Conservation (phyloP, 2,888 invertebrate species). For the Hirtodrosophila alboralis region DNA sequence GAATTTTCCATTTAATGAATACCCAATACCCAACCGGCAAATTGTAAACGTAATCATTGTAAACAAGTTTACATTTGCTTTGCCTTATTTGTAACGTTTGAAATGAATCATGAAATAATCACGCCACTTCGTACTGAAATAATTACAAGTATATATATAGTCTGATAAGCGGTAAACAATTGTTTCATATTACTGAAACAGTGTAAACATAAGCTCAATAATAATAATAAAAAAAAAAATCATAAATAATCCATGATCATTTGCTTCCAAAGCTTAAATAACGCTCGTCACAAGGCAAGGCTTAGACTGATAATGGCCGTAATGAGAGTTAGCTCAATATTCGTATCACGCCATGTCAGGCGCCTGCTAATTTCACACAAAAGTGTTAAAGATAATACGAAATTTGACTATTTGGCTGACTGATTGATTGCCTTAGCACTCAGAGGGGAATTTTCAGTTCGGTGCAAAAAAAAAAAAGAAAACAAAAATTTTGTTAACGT, state of each 20-base stretch:
- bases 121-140: conserved; percentile 34
- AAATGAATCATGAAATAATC: conserved; percentile 46
- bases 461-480: conserved; percentile 13
- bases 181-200: conserved; percentile 11
- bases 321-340: too few relatives aligned
- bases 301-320: too few relatives aligned
- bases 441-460: conserved; percentile 2
- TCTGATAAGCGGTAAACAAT: conserved; percentile 28
- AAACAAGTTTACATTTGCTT: conserved; percentile 39
- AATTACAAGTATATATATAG: neutral
- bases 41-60: neutral
- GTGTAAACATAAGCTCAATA: conserved; percentile 15
- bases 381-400: conserved; percentile 52
- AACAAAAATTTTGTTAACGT: neutral
- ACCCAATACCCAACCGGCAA: neutral
- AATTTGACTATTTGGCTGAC: conserved; percentile 10
- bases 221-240: conserved; percentile 4
- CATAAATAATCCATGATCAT: conserved; percentile 16
- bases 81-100: conserved; percentile 26
- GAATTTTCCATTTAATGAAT: conserved; percentile 5
- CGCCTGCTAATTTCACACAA: conserved; percentile 52
- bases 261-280: too few relatives aligned
- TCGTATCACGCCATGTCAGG: conserved; percentile 47
- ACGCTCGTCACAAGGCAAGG: too few relatives aligned
- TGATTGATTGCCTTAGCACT: conserved; percentile 45